A percentile compares a stretch with the other conserved stretches of the same genome.
Evolutionary conservation across 2,797 vertebrate genomes (phyloP).

Genomic region (Bovichtus diacanthus): DNA sequence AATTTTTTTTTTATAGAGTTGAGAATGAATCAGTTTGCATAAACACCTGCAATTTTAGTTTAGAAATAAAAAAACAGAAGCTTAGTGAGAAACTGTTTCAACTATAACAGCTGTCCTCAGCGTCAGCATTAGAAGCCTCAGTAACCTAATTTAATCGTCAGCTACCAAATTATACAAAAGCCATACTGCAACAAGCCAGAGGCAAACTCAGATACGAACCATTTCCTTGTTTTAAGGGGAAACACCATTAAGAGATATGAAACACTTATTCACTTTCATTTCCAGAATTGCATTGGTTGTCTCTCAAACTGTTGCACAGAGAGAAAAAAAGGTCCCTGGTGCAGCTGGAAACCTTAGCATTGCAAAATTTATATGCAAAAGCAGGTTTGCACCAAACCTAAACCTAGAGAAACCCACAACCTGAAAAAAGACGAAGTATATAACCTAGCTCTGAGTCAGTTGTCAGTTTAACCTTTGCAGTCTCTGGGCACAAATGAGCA

Average conservation of each 20-base stretch:
- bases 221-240: background rate
- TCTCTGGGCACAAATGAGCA: background rate
- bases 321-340: background rate
- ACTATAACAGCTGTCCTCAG: conserved; percentile 2
- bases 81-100: conserved; percentile 23
- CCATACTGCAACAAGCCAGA: background rate
- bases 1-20: background rate
- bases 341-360: background rate
- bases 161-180: background rate
- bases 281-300: background rate
- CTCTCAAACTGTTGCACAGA: background rate
- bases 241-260: background rate
- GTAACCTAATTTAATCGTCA: background rate
- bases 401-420: conserved; percentile 38
- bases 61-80: background rate
- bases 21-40: background rate
- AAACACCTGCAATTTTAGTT: background rate
- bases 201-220: background rate
- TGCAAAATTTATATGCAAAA: conserved; percentile 4
- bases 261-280: background rate
- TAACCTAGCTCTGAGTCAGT: too few relatives aligned
- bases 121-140: background rate
- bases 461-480: conserved; percentile 26
- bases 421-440: conserved; percentile 45
- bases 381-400: conserved; percentile 33